These are phyloP conservation scores for Ceratosolen solmsi DNA, from an alignment of 1,140 invertebrate species.

Conservation along the genomic window DNA sequence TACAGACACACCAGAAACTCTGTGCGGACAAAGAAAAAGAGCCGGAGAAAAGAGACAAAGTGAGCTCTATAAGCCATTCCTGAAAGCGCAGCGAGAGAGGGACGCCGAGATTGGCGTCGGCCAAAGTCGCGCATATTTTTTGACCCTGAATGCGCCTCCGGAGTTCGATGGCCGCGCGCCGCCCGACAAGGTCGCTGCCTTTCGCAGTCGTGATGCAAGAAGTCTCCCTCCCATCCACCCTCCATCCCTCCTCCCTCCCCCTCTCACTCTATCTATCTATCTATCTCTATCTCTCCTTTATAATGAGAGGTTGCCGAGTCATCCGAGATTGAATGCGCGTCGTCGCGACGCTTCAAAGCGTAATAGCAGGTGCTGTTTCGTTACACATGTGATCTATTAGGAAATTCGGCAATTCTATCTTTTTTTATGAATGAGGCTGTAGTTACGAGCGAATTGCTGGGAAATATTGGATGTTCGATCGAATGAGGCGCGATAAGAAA, in stretches of 20 bases:
- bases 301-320: too few species aligned
- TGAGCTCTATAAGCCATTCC: neutral
- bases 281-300: neutral
- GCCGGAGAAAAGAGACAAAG: conserved; percentile 1
- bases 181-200: conserved; percentile 56
- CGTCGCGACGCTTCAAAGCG: too few species aligned
- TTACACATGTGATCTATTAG: neutral
- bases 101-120: conserved; percentile 40
- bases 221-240: conserved; percentile 17
- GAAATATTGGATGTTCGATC: neutral
- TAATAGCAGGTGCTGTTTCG: neutral
- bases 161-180: conserved; percentile 60
- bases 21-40: neutral
- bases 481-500: neutral
- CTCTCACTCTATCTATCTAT: neutral
- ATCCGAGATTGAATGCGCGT: neutral
- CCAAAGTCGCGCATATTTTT: conserved; percentile 56
- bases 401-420: neutral
- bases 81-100: conserved; percentile 8
- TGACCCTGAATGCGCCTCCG: conserved; percentile 59
- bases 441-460: neutral
- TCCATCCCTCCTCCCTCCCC: conserved; percentile 8
- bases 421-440: neutral
- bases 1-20: neutral
- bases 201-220: conserved; percentile 41